Percentiles rank a stretch among this genome's conserved stretches.
These are phyloP conservation scores for Drosophila gunungcola DNA, from an alignment of 1,140 invertebrate species.

Conservation along the genomic window DNA sequence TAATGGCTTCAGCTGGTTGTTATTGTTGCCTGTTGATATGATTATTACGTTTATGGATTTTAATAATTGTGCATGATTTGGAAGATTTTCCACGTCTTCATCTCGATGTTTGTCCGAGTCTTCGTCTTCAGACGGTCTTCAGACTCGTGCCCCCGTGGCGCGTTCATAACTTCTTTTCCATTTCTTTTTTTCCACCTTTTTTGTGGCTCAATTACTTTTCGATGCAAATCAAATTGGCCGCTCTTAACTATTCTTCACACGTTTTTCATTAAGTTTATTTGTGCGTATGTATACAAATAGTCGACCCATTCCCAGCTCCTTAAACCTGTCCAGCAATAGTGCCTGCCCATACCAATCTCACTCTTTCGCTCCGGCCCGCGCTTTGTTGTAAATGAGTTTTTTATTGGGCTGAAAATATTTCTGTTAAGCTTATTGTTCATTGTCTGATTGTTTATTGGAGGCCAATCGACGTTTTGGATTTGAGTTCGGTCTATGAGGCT, in stretches of 20 bases:
- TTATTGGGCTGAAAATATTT: constrained; percentile 73
- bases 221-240: constrained; percentile 84
- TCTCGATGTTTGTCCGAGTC: background rate
- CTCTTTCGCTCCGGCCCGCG: constrained; percentile 13
- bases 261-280: constrained; percentile 76
- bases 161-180: constrained; percentile 58
- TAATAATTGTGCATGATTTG: constrained; percentile 85
- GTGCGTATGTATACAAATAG: constrained; percentile 41
- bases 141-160: constrained; percentile 72
- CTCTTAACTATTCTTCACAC: constrained; percentile 83
- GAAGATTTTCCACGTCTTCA: constrained; percentile 61
- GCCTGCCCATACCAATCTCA: constrained; percentile 13
- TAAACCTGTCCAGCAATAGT: constrained; percentile 16
- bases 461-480: constrained; percentile 1
- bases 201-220: constrained; percentile 83
- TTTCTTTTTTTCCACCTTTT: constrained; percentile 27
- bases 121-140: background rate
- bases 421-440: constrained; percentile 72
- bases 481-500: constrained; percentile 1
- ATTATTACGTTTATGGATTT: constrained; percentile 84
- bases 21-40: constrained; percentile 72
- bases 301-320: constrained; percentile 35
- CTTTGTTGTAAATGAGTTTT: constrained; percentile 72
- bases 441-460: constrained; percentile 67
- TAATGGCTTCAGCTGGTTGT: constrained; percentile 62